phyloP scores from a whole-genome alignment of 1,140 invertebrate genomes.

The Lordiphosa mommai region DNA sequence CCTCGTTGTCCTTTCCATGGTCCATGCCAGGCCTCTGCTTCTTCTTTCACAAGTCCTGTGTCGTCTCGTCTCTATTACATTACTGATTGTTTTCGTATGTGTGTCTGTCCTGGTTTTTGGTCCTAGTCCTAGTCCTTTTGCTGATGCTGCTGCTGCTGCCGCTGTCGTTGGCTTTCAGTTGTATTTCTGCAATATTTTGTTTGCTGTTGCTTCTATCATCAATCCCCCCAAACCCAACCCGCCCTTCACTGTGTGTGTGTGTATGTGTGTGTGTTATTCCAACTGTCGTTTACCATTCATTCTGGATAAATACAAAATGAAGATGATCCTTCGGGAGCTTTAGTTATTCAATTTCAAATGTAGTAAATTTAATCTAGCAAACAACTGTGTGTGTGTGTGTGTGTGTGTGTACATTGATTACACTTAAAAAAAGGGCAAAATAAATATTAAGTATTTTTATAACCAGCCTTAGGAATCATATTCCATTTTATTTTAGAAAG shows the following conservation, averaged over 20 bases:
- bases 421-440: neutral
- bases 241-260: neutral
- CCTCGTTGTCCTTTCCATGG: slow-evolving; percentile 18
- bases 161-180: slow-evolving; percentile 37
- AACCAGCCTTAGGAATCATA: no score
- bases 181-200: slow-evolving; percentile 70
- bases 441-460: neutral
- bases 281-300: slow-evolving; percentile 75
- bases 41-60: slow-evolving; percentile 8
- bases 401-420: slow-evolving; percentile 7
- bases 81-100: slow-evolving; percentile 71
- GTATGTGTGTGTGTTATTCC: slow-evolving; percentile 46
- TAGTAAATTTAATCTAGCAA: slow-evolving; percentile 76
- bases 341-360: slow-evolving; percentile 77
- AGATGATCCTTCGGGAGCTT: slow-evolving; percentile 76
- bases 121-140: slow-evolving; percentile 20
- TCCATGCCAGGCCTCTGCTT: neutral
- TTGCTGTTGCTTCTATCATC: slow-evolving; percentile 52
- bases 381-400: slow-evolving; percentile 28
- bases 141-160: slow-evolving; percentile 10
- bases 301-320: slow-evolving; percentile 77
- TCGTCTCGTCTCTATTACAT: slow-evolving; percentile 67
- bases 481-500: no score
- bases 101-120: slow-evolving; percentile 7
- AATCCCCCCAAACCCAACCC: slow-evolving; percentile 44